These are phyloP conservation scores for Whitmania pigra DNA, from an alignment of 1,140 invertebrate genomes.

Conservation along the genomic window DNA sequence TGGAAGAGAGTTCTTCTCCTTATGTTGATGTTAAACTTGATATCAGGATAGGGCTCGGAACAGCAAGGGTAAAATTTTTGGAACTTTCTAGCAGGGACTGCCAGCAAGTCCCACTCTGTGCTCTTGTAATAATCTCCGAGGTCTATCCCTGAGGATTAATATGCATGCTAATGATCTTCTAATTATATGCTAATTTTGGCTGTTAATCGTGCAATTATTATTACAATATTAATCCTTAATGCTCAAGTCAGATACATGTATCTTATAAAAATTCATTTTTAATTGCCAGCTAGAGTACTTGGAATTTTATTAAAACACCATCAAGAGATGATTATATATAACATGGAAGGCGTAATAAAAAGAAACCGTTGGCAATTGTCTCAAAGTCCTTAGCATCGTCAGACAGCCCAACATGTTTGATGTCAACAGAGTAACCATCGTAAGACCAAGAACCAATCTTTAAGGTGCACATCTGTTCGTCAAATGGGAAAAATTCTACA, in stretches of 20 bases:
- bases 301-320: too few relatives aligned
- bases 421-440: slow-evolving; percentile 40
- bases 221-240: too few relatives aligned
- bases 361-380: background rate
- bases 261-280: too few relatives aligned
- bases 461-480: slow-evolving; percentile 83
- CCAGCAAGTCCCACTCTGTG: slow-evolving; percentile 97
- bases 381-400: slow-evolving; percentile 17
- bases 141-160: slow-evolving; percentile 31
- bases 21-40: slow-evolving; percentile 98
- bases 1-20: slow-evolving; percentile 47
- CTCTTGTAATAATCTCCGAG: slow-evolving; percentile 48
- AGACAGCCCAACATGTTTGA: slow-evolving; percentile 18
- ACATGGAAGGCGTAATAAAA: background rate
- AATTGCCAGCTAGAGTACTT: too few relatives aligned
- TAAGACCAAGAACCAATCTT: slow-evolving; percentile 75
- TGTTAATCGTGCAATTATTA: too few relatives aligned
- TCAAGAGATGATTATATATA: too few relatives aligned
- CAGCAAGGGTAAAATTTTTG: slow-evolving; percentile 62
- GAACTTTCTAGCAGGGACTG: slow-evolving; percentile 58
- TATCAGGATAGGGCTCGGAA: slow-evolving; percentile 78
- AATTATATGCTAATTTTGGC: too few relatives aligned
- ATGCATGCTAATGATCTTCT: too few relatives aligned
- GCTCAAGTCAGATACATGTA: too few relatives aligned
- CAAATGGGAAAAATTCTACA: slow-evolving; percentile 69